Evolutionary conservation across 1,140 invertebrate species (phyloP).

Genomic region (Microplitis mediator): DNA sequence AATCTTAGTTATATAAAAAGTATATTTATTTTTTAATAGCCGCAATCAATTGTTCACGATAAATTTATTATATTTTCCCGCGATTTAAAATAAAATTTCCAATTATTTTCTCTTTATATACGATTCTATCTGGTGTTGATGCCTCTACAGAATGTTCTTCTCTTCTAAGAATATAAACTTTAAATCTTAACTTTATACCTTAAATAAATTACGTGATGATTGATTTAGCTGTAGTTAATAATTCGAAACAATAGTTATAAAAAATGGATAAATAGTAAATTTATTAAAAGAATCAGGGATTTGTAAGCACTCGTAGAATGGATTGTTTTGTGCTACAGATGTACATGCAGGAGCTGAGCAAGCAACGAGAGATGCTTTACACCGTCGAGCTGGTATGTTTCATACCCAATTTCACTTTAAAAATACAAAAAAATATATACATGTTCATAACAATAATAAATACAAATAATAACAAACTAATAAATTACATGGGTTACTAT

Average conservation of each 20-base stretch:
- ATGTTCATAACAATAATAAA: neutral
- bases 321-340: constrained; percentile 70
- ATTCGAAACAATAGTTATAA: neutral
- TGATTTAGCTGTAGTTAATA: neutral
- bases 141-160: neutral
- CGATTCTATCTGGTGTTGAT: neutral
- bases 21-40: no score
- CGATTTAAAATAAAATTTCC: neutral
- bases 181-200: neutral
- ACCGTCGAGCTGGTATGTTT: constrained; percentile 82
- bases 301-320: constrained; percentile 63
- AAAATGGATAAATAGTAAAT: constrained; percentile 4
- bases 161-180: neutral
- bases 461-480: no score
- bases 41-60: no score
- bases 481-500: no score
- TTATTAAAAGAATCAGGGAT: constrained; percentile 35
- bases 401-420: constrained; percentile 54
- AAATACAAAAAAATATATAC: constrained; percentile 21
- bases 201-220: no score
- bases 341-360: constrained; percentile 87
- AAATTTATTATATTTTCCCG: no score
- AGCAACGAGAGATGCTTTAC: constrained; percentile 83
- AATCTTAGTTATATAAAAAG: no score
- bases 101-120: neutral